phyloP scores from a whole-genome alignment of 2,113 vertebrate genomes.

The Cinclus cinclus region DNA sequence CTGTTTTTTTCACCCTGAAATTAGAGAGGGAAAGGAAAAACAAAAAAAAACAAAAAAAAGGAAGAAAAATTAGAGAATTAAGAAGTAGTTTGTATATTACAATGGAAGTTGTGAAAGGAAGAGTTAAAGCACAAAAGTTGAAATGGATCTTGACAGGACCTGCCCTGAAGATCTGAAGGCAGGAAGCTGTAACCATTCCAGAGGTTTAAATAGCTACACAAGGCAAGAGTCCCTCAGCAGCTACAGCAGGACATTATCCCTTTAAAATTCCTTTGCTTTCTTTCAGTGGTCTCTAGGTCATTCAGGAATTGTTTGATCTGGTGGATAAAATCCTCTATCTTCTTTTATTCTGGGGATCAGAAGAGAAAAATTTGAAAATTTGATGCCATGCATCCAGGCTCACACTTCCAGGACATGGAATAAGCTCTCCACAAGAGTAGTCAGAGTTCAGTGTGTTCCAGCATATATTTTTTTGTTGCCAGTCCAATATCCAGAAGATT shows the following conservation, averaged over 20 bases:
- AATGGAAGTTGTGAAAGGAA: background rate
- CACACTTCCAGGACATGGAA: background rate
- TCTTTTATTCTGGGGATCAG: background rate
- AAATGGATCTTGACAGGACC: background rate
- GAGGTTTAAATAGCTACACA: background rate
- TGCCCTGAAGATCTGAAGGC: background rate
- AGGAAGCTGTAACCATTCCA: background rate
- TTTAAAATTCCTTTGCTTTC: background rate
- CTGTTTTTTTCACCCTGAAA: background rate
- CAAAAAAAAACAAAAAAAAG: background rate
- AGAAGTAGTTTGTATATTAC: background rate
- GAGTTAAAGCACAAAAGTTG: background rate
- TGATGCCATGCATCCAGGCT: background rate
- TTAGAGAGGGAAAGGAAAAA: accelerated
- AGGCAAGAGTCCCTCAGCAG: background rate
- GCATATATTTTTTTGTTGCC: background rate
- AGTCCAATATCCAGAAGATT: background rate
- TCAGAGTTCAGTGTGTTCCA: background rate
- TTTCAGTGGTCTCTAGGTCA: background rate
- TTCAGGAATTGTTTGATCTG: background rate
- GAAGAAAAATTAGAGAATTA: background rate
- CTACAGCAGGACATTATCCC: background rate
- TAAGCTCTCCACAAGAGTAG: background rate
- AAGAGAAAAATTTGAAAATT: background rate
- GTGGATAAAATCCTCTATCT: background rate